phyloP scores from a whole-genome alignment of 2,113 vertebrate genomes.

The Oxyura jamaicensis region DNA sequence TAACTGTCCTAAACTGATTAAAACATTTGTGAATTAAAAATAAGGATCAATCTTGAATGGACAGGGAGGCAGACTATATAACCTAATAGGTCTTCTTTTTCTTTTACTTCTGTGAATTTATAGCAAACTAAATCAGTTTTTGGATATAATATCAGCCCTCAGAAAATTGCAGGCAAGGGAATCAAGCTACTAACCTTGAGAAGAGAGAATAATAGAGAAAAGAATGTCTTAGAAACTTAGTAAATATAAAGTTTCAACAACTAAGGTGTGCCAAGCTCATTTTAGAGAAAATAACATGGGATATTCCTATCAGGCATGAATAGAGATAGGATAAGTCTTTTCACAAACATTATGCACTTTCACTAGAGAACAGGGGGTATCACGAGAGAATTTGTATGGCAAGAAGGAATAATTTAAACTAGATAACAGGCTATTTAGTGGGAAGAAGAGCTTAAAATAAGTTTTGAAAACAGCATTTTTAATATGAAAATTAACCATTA shows the following conservation, averaged over 20 bases:
- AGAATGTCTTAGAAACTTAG: neutral
- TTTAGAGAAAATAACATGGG: neutral
- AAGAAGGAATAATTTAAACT: neutral
- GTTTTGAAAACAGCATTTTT: neutral
- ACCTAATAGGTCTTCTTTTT: neutral
- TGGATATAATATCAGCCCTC: neutral
- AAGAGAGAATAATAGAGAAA: neutral
- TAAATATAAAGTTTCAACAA: neutral
- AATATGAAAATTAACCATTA: neutral
- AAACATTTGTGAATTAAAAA: conserved; percentile 35
- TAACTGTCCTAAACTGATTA: conserved; percentile 42
- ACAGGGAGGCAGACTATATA: neutral
- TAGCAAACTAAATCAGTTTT: conserved; percentile 10
- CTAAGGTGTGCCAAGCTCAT: neutral
- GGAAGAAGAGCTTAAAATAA: neutral
- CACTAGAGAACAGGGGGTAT: neutral
- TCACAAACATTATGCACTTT: neutral
- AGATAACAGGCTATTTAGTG: neutral
- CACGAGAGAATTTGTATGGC: neutral
- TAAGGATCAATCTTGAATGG: conserved; percentile 17
- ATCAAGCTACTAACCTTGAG: conserved; percentile 7
- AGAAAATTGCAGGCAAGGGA: neutral
- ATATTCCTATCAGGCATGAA: neutral
- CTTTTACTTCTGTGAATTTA: conserved; percentile 13
- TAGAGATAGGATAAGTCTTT: neutral